phyloP scores from a whole-genome alignment of 64 coral and sea anemone genomes.

The Trachythela sp. region DNA sequence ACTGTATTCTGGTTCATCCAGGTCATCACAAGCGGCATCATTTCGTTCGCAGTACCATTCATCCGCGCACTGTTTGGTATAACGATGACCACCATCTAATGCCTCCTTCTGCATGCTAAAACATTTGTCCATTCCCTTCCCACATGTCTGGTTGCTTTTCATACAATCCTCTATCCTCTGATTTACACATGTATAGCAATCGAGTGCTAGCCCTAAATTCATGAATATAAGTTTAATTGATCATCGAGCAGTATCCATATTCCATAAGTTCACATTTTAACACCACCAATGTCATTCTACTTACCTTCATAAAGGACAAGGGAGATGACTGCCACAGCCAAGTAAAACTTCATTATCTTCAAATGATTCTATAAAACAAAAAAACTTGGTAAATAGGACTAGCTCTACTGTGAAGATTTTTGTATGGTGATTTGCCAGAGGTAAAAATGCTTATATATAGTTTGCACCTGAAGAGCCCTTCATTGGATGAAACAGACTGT shows the following conservation, averaged over 20 bases:
- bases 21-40: constrained; percentile 9
- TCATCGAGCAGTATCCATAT: no score
- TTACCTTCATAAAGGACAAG: background rate
- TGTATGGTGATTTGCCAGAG: no score
- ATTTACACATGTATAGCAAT: constrained; percentile 17
- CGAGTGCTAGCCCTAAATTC: background rate
- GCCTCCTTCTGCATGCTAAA: constrained; percentile 16
- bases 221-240: background rate
- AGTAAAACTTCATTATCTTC: background rate
- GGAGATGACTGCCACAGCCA: background rate
- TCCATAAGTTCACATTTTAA: background rate
- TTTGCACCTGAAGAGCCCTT: no score
- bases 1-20: constrained; percentile 6
- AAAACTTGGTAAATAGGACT: no score
- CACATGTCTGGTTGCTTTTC: constrained; percentile 1
- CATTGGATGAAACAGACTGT: no score
- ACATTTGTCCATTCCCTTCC: background rate
- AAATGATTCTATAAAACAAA: background rate
- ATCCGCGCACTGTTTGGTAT: background rate
- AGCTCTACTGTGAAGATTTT: no score
- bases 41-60: constrained; percentile 16
- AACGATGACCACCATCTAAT: background rate
- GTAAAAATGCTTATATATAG: no score
- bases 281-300: background rate
- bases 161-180: background rate